These are phyloP conservation scores for Lamprologus tigripictilis DNA, from an alignment of 2,113 vertebrate genomes.

Conservation along the genomic window DNA sequence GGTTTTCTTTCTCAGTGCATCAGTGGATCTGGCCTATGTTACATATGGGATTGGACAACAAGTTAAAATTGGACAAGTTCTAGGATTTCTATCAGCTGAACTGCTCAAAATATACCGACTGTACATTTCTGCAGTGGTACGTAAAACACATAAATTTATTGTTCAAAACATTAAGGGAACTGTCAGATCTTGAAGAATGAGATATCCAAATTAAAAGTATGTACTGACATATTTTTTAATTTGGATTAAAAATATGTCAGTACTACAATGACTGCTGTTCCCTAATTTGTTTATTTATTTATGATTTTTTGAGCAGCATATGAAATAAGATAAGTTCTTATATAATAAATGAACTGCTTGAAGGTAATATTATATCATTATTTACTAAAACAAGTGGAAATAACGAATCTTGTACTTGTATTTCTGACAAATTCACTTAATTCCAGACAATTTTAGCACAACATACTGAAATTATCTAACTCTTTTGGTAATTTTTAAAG, in stretches of 20 bases:
- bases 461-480: neutral
- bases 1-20: neutral
- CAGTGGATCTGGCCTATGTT: fast-evolving
- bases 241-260: neutral
- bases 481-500: neutral
- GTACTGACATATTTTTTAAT: neutral
- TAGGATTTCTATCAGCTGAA: fast-evolving
- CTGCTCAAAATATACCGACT: neutral
- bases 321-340: neutral
- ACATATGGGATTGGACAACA: fast-evolving
- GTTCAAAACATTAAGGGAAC: neutral
- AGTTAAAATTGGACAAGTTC: neutral
- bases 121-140: neutral
- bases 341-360: neutral
- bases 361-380: neutral
- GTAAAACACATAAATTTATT: neutral
- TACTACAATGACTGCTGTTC: neutral
- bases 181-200: neutral
- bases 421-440: neutral
- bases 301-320: neutral
- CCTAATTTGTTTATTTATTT: neutral
- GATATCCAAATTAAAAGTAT: neutral
- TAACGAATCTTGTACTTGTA: neutral
- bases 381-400: neutral
- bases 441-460: neutral